These are phyloP conservation scores for Oreortyx pictus DNA, from an alignment of 2,797 vertebrate species.

Conservation along the genomic window DNA sequence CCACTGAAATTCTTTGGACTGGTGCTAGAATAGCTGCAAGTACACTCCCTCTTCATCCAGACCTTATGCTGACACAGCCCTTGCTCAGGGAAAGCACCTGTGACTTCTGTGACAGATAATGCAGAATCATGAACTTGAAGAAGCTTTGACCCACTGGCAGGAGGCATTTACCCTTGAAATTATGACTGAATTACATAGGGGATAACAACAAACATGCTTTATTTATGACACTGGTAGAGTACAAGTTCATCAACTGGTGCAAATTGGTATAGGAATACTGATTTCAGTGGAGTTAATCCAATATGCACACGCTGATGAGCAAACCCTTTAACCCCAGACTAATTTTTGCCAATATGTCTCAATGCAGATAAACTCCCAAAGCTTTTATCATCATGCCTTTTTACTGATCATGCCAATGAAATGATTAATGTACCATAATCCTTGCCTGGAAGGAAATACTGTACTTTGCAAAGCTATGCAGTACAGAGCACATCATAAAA, in stretches of 20 bases:
- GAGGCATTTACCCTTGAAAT: slow-evolving; percentile 29
- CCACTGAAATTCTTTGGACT: background rate
- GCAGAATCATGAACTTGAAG: background rate
- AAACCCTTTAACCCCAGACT: background rate
- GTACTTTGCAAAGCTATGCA: slow-evolving; percentile 58
- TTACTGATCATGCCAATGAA: slow-evolving; percentile 48
- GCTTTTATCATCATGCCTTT: slow-evolving; percentile 37
- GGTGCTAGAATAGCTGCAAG: background rate
- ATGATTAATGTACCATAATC: slow-evolving; percentile 19
- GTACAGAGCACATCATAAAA: slow-evolving; percentile 51
- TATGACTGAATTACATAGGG: slow-evolving; percentile 4
- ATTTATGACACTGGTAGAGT: background rate
- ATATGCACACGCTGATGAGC: background rate
- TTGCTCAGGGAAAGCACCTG: slow-evolving; percentile 43
- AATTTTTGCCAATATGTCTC: slow-evolving; percentile 45
- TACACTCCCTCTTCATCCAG: background rate
- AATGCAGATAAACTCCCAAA: slow-evolving; percentile 59
- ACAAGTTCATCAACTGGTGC: slow-evolving; percentile 27
- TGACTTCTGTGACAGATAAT: slow-evolving; percentile 6
- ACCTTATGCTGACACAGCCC: background rate
- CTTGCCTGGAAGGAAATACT: slow-evolving; percentile 47
- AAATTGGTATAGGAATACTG: background rate
- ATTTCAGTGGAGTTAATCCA: background rate
- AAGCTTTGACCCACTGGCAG: slow-evolving; percentile 7
- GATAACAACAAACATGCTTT: background rate